These are phyloP conservation scores for Sesia bembeciformis DNA, from an alignment of 2,888 invertebrate genomes.

Conservation along the genomic window DNA sequence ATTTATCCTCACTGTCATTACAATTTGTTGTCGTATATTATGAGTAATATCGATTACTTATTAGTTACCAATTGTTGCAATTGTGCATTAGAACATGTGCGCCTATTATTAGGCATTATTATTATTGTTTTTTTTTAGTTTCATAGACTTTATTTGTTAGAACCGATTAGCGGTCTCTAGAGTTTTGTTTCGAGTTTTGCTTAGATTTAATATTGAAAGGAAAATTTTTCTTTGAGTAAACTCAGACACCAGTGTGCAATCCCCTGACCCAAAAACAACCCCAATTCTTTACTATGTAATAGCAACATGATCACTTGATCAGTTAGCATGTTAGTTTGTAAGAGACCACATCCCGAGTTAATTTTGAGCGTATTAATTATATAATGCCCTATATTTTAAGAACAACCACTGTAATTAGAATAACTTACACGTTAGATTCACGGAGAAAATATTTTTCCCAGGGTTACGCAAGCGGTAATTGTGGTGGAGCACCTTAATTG, in stretches of 20 bases:
- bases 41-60: slow-evolving; percentile 27
- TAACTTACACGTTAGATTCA: slow-evolving; percentile 73
- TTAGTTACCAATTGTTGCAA: slow-evolving; percentile 48
- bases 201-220: neutral
- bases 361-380: slow-evolving; percentile 46
- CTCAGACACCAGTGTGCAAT: neutral
- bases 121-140: slow-evolving; percentile 53
- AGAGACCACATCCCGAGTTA: slow-evolving; percentile 49
- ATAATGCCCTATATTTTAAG: slow-evolving; percentile 42
- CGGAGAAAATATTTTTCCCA: slow-evolving; percentile 75
- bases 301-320: slow-evolving; percentile 36
- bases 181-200: slow-evolving; percentile 30
- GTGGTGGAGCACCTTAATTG: slow-evolving; percentile 75
- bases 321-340: slow-evolving; percentile 56
- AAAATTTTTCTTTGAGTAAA: neutral
- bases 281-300: slow-evolving; percentile 39
- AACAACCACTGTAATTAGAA: slow-evolving; percentile 61
- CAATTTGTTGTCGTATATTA: slow-evolving; percentile 33
- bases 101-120: slow-evolving; percentile 28
- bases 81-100: slow-evolving; percentile 52
- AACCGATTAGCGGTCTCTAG: slow-evolving; percentile 60
- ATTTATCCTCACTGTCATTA: slow-evolving; percentile 43
- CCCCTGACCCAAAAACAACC: slow-evolving; percentile 15
- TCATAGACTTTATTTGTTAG: slow-evolving; percentile 44
- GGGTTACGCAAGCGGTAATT: slow-evolving; percentile 75